Evolutionary conservation across 1,140 invertebrate species (phyloP).

Genomic region (Trichogramma pretiosum): DNA sequence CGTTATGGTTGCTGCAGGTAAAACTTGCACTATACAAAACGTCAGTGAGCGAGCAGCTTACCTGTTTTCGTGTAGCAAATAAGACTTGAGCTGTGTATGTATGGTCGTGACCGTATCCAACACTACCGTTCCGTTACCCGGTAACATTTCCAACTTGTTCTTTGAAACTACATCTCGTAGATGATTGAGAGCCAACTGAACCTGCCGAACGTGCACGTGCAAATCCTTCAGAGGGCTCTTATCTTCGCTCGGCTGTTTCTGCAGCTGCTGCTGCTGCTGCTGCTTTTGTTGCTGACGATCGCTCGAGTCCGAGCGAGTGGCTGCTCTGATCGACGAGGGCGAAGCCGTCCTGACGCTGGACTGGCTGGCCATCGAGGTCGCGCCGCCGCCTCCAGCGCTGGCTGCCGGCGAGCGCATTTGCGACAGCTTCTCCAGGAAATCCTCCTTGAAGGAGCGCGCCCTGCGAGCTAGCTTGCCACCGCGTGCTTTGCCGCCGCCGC

Average conservation of each 20-base stretch:
- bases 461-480: conserved; percentile 72
- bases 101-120: conserved; percentile 85
- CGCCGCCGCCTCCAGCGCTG: conserved; percentile 27
- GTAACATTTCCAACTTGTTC: conserved; percentile 83
- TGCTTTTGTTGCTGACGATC: conserved; percentile 6
- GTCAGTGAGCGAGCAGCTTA: conserved; percentile 29
- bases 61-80: conserved; percentile 64
- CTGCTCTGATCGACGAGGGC: conserved; percentile 37
- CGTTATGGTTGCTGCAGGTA: neutral
- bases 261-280: neutral
- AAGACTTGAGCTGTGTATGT: conserved; percentile 62
- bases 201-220: conserved; percentile 48
- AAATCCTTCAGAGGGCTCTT: conserved; percentile 44
- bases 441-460: conserved; percentile 84
- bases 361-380: conserved; percentile 24
- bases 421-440: conserved; percentile 77
- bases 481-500: conserved; percentile 46
- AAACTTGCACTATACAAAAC: neutral
- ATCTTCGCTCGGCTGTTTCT: conserved; percentile 19
- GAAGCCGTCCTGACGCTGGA: conserved; percentile 37
- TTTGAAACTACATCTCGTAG: conserved; percentile 86
- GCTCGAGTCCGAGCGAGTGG: conserved; percentile 29
- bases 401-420: conserved; percentile 68
- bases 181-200: conserved; percentile 71
- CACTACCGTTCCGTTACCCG: conserved; percentile 84